These are phyloP conservation scores for Ennomos quercinarius DNA, from an alignment of 2,888 invertebrate species.

Conservation along the genomic window DNA sequence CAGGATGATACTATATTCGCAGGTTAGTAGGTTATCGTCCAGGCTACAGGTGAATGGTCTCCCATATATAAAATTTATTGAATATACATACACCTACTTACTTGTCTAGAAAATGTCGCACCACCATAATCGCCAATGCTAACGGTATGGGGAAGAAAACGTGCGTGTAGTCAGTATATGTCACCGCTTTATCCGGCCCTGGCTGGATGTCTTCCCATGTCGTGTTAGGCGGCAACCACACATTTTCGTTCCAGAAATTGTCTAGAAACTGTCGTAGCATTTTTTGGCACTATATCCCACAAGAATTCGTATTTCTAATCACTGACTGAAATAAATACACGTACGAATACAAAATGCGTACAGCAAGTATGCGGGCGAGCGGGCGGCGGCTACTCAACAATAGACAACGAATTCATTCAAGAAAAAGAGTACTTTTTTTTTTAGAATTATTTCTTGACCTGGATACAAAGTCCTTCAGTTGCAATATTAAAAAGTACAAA, in stretches of 20 bases:
- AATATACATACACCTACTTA: constrained; percentile 77
- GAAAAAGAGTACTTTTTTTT: too few relatives aligned
- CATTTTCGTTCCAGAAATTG: constrained; percentile 92
- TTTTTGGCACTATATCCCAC: constrained; percentile 39
- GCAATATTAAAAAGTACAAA: too few relatives aligned
- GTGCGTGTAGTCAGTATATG: constrained; percentile 92
- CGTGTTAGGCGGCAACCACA: constrained; percentile 97
- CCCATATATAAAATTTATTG: constrained; percentile 27
- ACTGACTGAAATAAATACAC: constrained; percentile 26
- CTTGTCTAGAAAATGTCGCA: constrained; percentile 94
- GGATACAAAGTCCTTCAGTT: too few relatives aligned
- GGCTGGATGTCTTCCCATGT: constrained; percentile 96
- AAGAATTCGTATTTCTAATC: constrained; percentile 16
- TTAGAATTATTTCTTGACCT: too few relatives aligned
- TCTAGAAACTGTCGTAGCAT: constrained; percentile 77
- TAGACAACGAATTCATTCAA: too few relatives aligned
- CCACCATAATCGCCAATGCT: constrained; percentile 90
- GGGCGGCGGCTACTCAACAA: too few relatives aligned
- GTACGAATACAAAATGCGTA: constrained; percentile 18
- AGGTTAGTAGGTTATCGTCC: constrained; percentile 41
- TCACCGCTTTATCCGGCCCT: constrained; percentile 88
- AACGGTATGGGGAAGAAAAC: constrained; percentile 93
- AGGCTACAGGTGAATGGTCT: constrained; percentile 30
- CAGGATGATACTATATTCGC: constrained; percentile 26
- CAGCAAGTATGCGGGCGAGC: not conserved